Evolutionary conservation across 1,140 invertebrate species (phyloP), one percentile per base, ranked within the genome.

Genomic region (Leptinotarsa texana): DNA sequence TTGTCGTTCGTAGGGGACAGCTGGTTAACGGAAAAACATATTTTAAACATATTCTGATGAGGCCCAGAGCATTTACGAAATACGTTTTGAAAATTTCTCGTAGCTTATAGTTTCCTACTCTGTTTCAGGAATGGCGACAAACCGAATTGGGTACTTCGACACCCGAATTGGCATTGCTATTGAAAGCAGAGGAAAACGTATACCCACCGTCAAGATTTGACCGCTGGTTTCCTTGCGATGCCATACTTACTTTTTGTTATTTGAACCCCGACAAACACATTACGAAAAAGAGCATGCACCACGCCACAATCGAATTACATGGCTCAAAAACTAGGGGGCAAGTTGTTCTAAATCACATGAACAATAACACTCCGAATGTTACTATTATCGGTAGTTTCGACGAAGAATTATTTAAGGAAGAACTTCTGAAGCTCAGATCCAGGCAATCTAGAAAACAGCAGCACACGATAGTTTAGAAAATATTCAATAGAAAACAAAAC

Each of bases 291-390:
- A 81, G 76, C 13, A 75, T 78, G 4, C 85, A 86, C 81, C 86
- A 90, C 76, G 87, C 86, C 3, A 87, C 88, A 21, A 88, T 91
- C 3, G 90, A 91, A 79, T 82, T 91, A 8, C 77, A 80, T 65
- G 89, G 90, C n/a, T 78, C 76, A 13, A 85, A 85, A 74, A 91
- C 90, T 1, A 85, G 91, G 79, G 91, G 90, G 3, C 88, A 90
- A 82, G 86, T 91, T 75, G 87, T 90, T 1, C 81, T 92, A 33
- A 89, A 91, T 86, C 89, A 90, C 82, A 76, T 87, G 17, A 82
- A 85, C 48, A 82, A 83, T 6, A 84, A 84, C 8, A 81, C 86
- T 51, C 84, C 86, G 6, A 91, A 91, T 83, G 86, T 88, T 4
- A 81, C 82, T 24, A 78, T 91, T 24, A 87, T 91, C 63, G 85